A percentile compares a stretch with the other conserved stretches of the same genome.
Conservation (phyloP, 1,140 invertebrate genomes). For the Triops cancriformis region DNA sequence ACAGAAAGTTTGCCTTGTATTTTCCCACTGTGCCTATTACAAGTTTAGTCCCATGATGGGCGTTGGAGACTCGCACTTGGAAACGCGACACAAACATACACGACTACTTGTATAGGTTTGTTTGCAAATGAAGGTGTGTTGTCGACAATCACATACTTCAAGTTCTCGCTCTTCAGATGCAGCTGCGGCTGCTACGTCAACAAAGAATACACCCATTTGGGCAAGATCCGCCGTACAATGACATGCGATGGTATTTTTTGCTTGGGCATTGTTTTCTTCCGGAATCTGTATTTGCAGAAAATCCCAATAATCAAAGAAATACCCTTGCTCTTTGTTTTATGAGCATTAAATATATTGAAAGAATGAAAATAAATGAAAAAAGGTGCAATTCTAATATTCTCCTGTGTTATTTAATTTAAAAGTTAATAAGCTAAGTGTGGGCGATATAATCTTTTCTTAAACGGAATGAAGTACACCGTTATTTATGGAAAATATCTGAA, state of each 20-base stretch:
- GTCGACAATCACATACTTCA: constrained; percentile 10
- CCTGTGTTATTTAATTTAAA: no score
- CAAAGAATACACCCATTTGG: neutral
- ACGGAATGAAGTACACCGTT: no score
- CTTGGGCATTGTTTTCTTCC: neutral
- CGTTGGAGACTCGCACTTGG: neutral
- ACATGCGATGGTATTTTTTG: neutral
- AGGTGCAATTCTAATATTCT: no score
- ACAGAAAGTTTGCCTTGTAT: neutral
- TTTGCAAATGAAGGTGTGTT: constrained; percentile 14
- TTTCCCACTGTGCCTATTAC: neutral
- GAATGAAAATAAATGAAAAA: no score
- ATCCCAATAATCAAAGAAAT: no score
- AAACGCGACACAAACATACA: constrained; percentile 13
- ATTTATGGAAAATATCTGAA: no score
- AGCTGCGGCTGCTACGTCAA: neutral
- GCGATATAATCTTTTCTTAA: no score
- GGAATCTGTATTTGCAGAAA: no score
- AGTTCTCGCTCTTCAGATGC: neutral
- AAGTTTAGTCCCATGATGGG: neutral
- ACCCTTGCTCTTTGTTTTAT: no score
- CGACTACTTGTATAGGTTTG: constrained; percentile 7
- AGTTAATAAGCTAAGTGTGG: no score
- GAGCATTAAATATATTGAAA: no score
- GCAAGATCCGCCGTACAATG: neutral